phyloP scores from a whole-genome alignment of 2,113 vertebrate genomes.

The Mastomys coucha region DNA sequence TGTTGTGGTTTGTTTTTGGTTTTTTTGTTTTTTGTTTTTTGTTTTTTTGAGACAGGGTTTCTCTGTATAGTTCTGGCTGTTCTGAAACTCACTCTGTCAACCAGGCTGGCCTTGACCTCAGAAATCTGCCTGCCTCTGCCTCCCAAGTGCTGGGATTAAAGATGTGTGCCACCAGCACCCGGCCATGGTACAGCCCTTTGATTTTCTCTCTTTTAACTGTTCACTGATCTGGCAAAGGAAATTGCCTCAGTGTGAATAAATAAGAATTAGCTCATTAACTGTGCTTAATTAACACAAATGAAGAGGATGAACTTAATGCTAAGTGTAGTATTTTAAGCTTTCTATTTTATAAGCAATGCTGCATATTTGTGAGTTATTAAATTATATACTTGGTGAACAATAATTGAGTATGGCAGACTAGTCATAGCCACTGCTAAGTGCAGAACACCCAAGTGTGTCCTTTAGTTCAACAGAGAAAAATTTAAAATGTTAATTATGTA shows the following conservation, averaged over 20 bases:
- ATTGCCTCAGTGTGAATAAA: conserved; percentile 64
- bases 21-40: no score
- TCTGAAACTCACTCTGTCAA: no score
- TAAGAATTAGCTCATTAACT: conserved; percentile 70
- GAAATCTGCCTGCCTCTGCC: no score
- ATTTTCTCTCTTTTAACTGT: conserved; percentile 63
- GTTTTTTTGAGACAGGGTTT: no score
- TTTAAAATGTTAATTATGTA: neutral
- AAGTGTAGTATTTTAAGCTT: conserved; percentile 8
- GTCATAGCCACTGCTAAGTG: neutral
- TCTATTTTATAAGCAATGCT: conserved; percentile 38
- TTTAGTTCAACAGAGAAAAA: neutral
- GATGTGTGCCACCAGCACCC: no score
- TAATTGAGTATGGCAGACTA: neutral
- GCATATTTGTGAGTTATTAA: conserved; percentile 59
- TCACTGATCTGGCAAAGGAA: conserved; percentile 63
- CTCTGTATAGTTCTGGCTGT: no score
- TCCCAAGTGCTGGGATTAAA: no score
- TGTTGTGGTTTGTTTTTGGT: no score
- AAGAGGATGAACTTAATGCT: conserved; percentile 46
- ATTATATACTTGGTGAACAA: conserved; percentile 32
- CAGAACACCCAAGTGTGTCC: neutral
- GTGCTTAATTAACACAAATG: conserved; percentile 73
- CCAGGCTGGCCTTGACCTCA: no score
- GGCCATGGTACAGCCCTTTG: neutral